Evolutionary conservation across 92 coral and sea anemone genomes (phyloP).

Genomic region (Pocillopora meandrina): DNA sequence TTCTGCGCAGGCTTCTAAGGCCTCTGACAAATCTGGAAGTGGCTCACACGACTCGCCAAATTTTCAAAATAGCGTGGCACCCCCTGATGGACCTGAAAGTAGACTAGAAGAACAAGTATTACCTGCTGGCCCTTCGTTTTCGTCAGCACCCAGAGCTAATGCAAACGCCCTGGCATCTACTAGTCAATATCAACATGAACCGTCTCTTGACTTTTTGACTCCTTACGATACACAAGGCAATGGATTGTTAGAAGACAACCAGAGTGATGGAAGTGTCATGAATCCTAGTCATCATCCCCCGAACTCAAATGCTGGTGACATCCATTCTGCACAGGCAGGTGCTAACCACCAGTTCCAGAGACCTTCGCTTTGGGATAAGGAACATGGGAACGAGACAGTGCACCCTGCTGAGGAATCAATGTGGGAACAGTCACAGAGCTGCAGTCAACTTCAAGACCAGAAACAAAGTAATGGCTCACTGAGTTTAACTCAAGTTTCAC

Average conservation of each 20-base stretch:
- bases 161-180: conserved; percentile 38
- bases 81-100: too few relatives aligned
- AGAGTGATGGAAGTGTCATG: conserved; percentile 1
- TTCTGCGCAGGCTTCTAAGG: conserved; percentile 34
- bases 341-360: conserved; percentile 15
- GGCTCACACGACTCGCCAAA: conserved; percentile 6
- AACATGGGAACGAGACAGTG: conserved; percentile 2
- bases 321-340: conserved; percentile 18
- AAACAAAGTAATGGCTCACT: conserved; percentile 15
- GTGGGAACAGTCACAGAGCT: conserved; percentile 25
- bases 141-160: conserved; percentile 42
- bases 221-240: conserved; percentile 8
- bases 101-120: conserved; percentile 5
- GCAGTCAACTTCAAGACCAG: conserved; percentile 38
- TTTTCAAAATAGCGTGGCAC: neutral
- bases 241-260: neutral
- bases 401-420: conserved; percentile 4
- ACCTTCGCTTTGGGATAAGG: conserved; percentile 16
- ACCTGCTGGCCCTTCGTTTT: conserved; percentile 24
- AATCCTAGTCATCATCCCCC: neutral
- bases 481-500: conserved; percentile 24
- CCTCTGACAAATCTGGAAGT: conserved; percentile 24
- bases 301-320: neutral
- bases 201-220: conserved; percentile 19
- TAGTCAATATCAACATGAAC: conserved; percentile 8